These are phyloP conservation scores for Rhagophthalmus giganteus DNA, from an alignment of 2,888 invertebrate genomes.

Conservation along the genomic window DNA sequence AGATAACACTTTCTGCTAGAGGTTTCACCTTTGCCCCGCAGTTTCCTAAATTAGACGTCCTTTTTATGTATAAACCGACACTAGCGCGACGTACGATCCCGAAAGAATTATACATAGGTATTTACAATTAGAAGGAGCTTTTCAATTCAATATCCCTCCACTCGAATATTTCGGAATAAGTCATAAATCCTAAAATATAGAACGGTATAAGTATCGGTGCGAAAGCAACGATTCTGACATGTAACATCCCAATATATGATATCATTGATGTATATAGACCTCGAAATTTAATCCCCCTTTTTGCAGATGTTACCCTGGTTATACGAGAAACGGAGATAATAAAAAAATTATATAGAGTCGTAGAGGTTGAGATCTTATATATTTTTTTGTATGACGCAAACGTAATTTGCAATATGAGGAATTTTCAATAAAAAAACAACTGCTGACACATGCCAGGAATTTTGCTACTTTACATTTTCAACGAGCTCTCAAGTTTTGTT, in stretches of 20 bases:
- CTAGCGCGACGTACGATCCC: no score
- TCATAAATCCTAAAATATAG: no score
- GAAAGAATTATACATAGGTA: no score
- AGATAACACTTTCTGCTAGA: background rate
- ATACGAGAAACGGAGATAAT: constrained; percentile 7
- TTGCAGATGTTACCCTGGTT: constrained; percentile 16
- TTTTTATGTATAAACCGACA: no score
- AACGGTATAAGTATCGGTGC: no score
- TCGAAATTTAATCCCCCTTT: constrained; percentile 13
- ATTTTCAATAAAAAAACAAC: constrained; percentile 6
- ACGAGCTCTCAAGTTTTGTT: constrained; percentile 9
- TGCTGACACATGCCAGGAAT: constrained; percentile 13
- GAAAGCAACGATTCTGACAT: no score
- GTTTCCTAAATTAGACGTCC: no score
- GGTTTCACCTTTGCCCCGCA: background rate
- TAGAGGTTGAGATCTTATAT: constrained; percentile 4
- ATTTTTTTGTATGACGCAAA: constrained; percentile 5
- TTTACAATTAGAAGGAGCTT: no score
- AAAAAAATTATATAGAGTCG: constrained; percentile 6
- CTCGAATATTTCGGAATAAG: no score
- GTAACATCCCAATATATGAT: no score
- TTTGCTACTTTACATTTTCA: constrained; percentile 5
- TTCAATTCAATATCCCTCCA: no score
- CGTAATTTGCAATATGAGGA: constrained; percentile 5
- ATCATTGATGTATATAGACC: no score